These are phyloP conservation scores for Paradoxurus hermaphroditus DNA, from an alignment of 2,113 vertebrate species.

Conservation along the genomic window DNA sequence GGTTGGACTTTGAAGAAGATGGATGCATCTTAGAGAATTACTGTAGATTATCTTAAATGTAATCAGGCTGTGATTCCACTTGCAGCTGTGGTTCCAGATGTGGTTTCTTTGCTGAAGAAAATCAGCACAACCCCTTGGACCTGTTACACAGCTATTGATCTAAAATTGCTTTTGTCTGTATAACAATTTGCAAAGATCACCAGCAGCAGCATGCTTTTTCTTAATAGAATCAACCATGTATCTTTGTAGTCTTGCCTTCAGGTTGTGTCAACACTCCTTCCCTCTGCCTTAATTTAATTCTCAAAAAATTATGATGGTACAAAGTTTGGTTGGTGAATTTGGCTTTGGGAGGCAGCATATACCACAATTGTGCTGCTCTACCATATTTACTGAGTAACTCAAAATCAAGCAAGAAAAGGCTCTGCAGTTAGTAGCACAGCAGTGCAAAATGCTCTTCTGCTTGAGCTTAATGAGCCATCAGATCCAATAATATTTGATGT, in stretches of 20 bases:
- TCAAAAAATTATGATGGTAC: neutral
- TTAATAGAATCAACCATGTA: neutral
- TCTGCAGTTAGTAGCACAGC: neutral
- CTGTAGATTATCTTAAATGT: slow-evolving; percentile 45
- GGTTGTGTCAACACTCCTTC: neutral
- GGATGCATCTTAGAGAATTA: slow-evolving; percentile 41
- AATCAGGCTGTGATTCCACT: slow-evolving; percentile 57
- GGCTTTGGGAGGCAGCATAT: neutral
- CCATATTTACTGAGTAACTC: slow-evolving; percentile 1
- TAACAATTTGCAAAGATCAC: neutral
- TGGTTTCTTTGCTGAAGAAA: slow-evolving; percentile 15
- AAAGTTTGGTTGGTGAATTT: slow-evolving; percentile 2
- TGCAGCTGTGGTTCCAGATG: slow-evolving; percentile 63
- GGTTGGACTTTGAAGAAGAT: slow-evolving; percentile 37
- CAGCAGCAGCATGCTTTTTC: neutral
- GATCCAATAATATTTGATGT: neutral
- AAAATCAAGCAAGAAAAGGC: neutral
- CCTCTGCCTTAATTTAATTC: neutral
- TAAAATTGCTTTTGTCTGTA: neutral
- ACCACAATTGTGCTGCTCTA: neutral
- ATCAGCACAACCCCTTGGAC: neutral
- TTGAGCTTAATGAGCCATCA: neutral
- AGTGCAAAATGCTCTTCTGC: neutral
- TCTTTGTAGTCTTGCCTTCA: neutral
- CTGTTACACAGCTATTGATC: slow-evolving; percentile 25